Percentiles rank a stretch among this genome's conserved stretches.
Conservation (phyloP, 1,140 invertebrate species). For the Tigriopus japonicus region DNA sequence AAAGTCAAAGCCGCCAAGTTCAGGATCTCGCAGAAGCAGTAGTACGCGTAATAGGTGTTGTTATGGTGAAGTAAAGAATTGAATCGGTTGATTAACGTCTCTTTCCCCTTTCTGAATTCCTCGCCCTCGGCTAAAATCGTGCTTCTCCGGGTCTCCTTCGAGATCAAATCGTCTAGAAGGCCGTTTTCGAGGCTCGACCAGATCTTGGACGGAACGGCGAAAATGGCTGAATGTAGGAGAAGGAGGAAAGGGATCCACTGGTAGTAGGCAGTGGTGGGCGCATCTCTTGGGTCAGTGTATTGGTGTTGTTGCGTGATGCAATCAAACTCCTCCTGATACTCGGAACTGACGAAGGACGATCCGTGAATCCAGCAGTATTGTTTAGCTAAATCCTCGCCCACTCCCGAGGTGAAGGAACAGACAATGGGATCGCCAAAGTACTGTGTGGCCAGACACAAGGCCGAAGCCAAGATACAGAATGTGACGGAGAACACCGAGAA, state of each 20-base stretch:
- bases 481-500: no score
- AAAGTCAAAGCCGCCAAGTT: not conserved
- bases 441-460: not conserved
- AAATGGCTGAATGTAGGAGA: not conserved
- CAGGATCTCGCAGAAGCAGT: not conserved
- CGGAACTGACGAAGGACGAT: not conserved
- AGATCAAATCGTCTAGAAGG: not conserved
- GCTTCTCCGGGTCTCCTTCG: not conserved
- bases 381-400: not conserved
- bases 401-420: not conserved
- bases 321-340: not conserved
- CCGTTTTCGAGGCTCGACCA: not conserved
- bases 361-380: conserved; percentile 3
- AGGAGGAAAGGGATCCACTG: not conserved
- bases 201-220: not conserved
- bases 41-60: not conserved
- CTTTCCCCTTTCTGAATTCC: not conserved
- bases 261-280: not conserved
- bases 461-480: not conserved
- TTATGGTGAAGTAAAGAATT: not conserved
- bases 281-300: not conserved
- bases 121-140: not conserved
- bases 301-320: not conserved
- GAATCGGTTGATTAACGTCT: not conserved
- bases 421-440: conserved; percentile 4